Base-by-base conservation (phyloP, 2,888 invertebrate genomes). In the Spilosoma lubricipeda region DNA sequence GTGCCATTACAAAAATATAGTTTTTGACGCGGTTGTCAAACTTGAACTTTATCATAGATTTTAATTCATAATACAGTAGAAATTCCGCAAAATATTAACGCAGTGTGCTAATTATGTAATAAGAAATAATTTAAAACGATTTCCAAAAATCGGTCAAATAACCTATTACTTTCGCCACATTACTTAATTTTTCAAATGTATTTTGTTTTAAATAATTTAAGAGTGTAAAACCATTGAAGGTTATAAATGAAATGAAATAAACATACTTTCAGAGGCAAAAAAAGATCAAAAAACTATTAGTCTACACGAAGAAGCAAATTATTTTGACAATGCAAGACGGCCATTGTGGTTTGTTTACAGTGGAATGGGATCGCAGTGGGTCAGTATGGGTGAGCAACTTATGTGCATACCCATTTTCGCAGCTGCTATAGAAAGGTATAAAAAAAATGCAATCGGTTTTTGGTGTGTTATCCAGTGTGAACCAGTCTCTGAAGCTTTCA, bases 281-380 rank as follows among this genome's bases (percentile, higher is more conserved):
- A 80, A 82, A 23, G 85, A 91, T 0, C 80, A 88, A 0, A 80
- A 90, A 56, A 93, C 94, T 2, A 81, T 91, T 0, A 84, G 89
- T 42, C 69, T 92, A 3, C 64, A 76, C 3, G 90, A 93, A 72
- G 86, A 87, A 36, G 78, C 79, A 0, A 87, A 87, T 30, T 93
- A 93, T 77, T 92, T 87, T 39, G 91, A 93, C 70, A 88, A 89
- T 30, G 90, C 81, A 0, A 85, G 87, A 59, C 89, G 96, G 0
- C 97, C 97, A 7, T 90, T 97, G 23, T 97, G 97, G 97, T 97
- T 96, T 89, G 96, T 97, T 75, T 97, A 97, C 93, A 97, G 97
- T 77, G 97, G 97, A 11, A 97, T 97, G 97, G 97, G 97, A 23
- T 96, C 97, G 1, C 97, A 97, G 87, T 97, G 97, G 97, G 90